These are phyloP conservation scores for Zalophus californianus DNA, from an alignment of 2,797 vertebrate species.

Conservation along the genomic window DNA sequence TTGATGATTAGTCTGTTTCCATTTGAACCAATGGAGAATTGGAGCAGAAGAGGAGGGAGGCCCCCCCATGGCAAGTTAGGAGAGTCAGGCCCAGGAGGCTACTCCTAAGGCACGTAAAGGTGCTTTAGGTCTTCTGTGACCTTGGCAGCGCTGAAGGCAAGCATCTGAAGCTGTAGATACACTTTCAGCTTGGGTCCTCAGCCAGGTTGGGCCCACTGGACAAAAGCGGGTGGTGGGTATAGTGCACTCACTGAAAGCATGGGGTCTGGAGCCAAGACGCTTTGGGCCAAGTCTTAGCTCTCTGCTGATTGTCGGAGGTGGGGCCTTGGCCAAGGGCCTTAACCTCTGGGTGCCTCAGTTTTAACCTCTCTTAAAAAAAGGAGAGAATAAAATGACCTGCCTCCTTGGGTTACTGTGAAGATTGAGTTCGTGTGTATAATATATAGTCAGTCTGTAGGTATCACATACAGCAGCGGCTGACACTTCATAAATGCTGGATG, in stretches of 20 bases:
- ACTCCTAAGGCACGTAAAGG: not conserved
- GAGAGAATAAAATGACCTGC: not conserved
- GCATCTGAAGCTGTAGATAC: not conserved
- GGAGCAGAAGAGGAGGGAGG: not conserved
- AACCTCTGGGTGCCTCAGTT: not conserved
- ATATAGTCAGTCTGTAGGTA: no score
- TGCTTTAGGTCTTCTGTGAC: not conserved
- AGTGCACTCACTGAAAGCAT: not conserved
- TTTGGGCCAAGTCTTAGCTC: not conserved
- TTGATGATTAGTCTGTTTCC: not conserved
- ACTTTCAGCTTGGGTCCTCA: not conserved
- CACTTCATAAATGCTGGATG: not conserved
- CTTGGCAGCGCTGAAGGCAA: not conserved
- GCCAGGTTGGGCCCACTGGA: not conserved
- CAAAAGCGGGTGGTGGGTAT: fast-evolving
- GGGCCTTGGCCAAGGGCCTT: not conserved
- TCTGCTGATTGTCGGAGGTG: not conserved
- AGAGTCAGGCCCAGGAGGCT: not conserved
- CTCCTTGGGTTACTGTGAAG: not conserved
- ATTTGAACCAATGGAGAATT: not conserved
- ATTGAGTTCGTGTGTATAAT: not conserved
- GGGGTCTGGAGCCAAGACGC: not conserved
- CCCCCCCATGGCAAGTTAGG: not conserved
- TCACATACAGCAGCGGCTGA: not conserved
- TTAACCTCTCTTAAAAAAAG: not conserved